Evolutionary conservation across 2,113 vertebrate genomes (phyloP).

Genomic region (Paradisaea rubra): DNA sequence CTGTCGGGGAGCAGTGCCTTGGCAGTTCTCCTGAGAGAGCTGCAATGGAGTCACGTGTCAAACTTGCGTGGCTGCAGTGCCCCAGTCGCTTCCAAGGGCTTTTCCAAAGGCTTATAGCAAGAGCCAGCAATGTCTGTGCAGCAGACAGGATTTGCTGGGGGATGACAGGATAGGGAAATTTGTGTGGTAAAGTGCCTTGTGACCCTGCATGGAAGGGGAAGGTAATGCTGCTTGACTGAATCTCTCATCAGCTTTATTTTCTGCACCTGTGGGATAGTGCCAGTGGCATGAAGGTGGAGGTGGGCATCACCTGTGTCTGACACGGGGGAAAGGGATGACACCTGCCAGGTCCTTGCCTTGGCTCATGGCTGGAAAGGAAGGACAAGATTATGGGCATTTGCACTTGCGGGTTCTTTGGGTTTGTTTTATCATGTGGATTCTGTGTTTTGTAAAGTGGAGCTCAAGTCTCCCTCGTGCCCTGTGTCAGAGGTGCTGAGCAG

Average conservation of each 20-base stretch:
- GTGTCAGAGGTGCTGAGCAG: neutral
- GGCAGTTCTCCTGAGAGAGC: neutral
- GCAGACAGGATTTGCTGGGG: neutral
- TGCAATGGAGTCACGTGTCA: neutral
- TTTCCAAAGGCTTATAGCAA: neutral
- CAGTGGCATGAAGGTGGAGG: neutral
- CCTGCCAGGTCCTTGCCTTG: neutral
- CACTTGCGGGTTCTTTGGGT: neutral
- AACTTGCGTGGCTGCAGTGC: neutral
- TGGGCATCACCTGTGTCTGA: neutral
- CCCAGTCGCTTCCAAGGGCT: neutral
- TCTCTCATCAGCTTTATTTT: neutral
- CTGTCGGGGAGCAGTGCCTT: neutral
- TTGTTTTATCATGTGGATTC: neutral
- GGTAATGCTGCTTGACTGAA: neutral
- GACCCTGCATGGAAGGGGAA: neutral
- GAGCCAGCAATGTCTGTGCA: neutral
- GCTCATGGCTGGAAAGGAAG: no score
- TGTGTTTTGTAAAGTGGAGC: neutral
- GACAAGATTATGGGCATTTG: neutral
- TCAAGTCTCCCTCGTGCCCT: neutral
- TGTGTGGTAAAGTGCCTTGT: accelerated
- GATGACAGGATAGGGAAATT: neutral
- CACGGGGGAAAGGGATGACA: no score
- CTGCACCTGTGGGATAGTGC: neutral